Evolutionary conservation across 2,888 invertebrate species (phyloP).

Genomic region (Acronicta leporina): DNA sequence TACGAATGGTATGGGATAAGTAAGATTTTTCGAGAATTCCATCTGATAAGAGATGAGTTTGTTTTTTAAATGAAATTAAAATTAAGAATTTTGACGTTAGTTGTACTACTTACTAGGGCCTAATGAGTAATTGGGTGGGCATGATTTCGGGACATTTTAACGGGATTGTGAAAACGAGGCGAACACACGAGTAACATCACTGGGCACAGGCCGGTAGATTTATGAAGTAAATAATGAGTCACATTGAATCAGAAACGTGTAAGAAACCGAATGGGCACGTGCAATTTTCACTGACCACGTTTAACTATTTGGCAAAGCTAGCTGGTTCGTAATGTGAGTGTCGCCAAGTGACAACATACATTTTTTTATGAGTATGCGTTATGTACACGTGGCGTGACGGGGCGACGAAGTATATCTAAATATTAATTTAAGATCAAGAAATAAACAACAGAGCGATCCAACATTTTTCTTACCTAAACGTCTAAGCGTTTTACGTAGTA

Average conservation of each 20-base stretch:
- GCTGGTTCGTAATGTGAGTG: conserved; percentile 18
- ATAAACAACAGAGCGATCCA: conserved; percentile 22
- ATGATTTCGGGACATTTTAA: no score
- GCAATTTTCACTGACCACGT: conserved; percentile 45
- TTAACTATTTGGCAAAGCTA: conserved; percentile 55
- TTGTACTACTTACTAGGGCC: no score
- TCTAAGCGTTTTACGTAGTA: conserved; percentile 13
- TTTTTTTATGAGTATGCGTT: conserved; percentile 30
- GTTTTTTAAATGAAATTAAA: no score
- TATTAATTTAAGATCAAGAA: conserved; percentile 15
- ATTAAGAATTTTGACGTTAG: no score
- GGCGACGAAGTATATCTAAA: conserved; percentile 23
- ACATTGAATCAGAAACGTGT: conserved; percentile 28
- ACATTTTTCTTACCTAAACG: conserved; percentile 21
- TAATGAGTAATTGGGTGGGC: no score
- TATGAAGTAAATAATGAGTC: conserved; percentile 16
- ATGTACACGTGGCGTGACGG: conserved; percentile 29
- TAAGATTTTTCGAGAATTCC: no score
- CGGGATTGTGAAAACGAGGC: no score
- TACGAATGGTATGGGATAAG: no score
- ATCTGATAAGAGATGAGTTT: no score
- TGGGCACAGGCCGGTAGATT: neutral
- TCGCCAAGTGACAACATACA: conserved; percentile 41
- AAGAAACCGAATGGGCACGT: conserved; percentile 12
- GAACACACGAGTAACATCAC: no score